Base-by-base conservation (phyloP, 2,888 invertebrate genomes). In the Hylaea fasciaria region DNA sequence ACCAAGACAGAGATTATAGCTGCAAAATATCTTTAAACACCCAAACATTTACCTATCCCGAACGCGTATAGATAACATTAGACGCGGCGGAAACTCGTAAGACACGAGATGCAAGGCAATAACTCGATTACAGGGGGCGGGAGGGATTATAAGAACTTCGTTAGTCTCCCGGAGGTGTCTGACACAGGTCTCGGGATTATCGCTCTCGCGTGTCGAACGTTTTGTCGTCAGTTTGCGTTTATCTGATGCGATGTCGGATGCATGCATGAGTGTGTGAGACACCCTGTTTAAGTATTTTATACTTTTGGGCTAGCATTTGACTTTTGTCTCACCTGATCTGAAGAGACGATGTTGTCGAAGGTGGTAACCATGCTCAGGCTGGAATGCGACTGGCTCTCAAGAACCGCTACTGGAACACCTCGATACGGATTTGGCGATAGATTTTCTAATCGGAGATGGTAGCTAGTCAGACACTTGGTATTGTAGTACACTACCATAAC, bases 131-230 rank as follows among this genome's bases (percentile, higher is more conserved):
- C 78, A 71, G 72, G 75, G 22, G 74, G 72, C 74, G 75, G 77
- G 78, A 76, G 80, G 85, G 90, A 88, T 90, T 89, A 87, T 86
- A 87, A 88, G 90, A 91, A 91, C 91, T 91, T 91, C 89, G 90
- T 91, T 91, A 91, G 89, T 80, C 85, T 85, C 84, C 74, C 84
- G 87, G 82, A 90, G 90, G 89, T 90, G 89, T 88, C 86, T 88
- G 83, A 86, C 84, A 87, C 87, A 80, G 82, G 80, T 83, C 81
- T 82, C 82, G 79, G 85, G 89, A 89, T 90, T 90, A 90, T 87
- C 86, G 50, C 53, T 84, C 85, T 83, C 81, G 84, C 85, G 81
- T 84, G 80, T 76, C 85, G 80, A 82, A 78, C 79, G 84, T 85
- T 85, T 87, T 84, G 84, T 82, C 82, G 78, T 77, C 79, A 75